These are phyloP conservation scores for Agriopis marginaria DNA, from an alignment of 2,888 invertebrate species.

Conservation along the genomic window DNA sequence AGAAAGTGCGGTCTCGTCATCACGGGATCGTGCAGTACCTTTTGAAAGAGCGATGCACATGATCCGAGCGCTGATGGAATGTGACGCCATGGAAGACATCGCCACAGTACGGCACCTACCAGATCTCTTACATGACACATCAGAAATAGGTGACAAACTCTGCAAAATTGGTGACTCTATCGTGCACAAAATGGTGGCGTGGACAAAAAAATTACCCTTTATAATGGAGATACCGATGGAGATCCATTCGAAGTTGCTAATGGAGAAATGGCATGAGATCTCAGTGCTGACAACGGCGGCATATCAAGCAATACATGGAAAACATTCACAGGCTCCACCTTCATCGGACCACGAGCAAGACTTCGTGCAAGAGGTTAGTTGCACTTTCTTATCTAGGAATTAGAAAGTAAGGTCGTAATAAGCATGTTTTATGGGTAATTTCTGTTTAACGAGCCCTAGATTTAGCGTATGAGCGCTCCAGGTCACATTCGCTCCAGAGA, in stretches of 20 bases:
- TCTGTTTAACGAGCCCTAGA: conserved; percentile 58
- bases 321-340: conserved; percentile 78
- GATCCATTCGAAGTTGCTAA: conserved; percentile 97
- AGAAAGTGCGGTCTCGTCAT: conserved; percentile 95
- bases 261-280: conserved; percentile 99
- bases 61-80: conserved; percentile 97
- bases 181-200: conserved; percentile 98
- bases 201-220: conserved; percentile 99
- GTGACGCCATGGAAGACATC: conserved; percentile 98
- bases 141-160: conserved; percentile 95
- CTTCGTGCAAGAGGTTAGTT: conserved; percentile 93
- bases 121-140: conserved; percentile 95
- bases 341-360: conserved; percentile 89
- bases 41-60: conserved; percentile 94
- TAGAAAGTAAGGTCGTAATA: conserved; percentile 41
- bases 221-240: conserved; percentile 98
- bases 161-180: conserved; percentile 99
- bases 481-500: conserved; percentile 78
- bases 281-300: conserved; percentile 97
- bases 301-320: conserved; percentile 96
- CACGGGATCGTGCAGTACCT: conserved; percentile 92
- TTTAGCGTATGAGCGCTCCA: conserved; percentile 59
- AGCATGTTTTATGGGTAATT: conserved; percentile 35
- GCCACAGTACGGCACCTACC: conserved; percentile 96
- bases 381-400: conserved; percentile 30